A percentile compares a stretch with the other conserved stretches of the same genome.
phyloP scores from a whole-genome alignment of 1,140 invertebrate species.

The Cyrtorhinus lividipennis region DNA sequence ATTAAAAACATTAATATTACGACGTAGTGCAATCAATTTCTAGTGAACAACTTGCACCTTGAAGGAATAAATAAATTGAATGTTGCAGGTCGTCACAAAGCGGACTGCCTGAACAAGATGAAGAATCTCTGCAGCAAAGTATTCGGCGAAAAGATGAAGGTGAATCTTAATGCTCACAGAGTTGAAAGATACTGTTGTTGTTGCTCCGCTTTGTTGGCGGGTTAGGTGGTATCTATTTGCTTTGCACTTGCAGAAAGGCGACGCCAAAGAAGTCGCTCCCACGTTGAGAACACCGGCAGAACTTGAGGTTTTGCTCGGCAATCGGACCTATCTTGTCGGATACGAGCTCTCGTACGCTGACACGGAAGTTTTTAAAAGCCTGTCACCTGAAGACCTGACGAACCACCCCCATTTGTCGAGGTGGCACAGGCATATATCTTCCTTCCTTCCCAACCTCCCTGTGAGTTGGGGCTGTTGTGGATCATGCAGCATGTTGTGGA shows the following conservation, averaged over 20 bases:
- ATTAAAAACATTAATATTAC: no score
- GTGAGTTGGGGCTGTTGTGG: constrained; percentile 16
- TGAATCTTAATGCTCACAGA: constrained; percentile 3
- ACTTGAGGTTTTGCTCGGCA: background rate
- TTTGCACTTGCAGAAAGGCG: background rate
- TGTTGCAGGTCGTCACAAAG: constrained; percentile 57
- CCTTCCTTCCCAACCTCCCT: constrained; percentile 17
- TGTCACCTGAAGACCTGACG: constrained; percentile 1
- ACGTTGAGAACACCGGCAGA: background rate
- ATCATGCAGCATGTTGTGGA: no score
- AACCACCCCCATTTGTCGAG: constrained; percentile 25
- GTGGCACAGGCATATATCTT: constrained; percentile 28
- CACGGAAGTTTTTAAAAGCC: constrained; percentile 19
- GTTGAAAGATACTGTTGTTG: background rate
- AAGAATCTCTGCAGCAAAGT: constrained; percentile 95
- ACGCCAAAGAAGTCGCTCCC: background rate
- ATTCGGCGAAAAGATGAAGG: constrained; percentile 97
- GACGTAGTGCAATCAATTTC: no score
- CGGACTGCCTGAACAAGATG: constrained; percentile 85
- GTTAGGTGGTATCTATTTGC: background rate
- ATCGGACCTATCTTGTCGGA: constrained; percentile 28
- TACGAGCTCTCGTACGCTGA: constrained; percentile 24
- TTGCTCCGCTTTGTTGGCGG: no score
- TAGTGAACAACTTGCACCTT: no score
- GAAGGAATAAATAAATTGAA: no score